These are phyloP conservation scores for Drosophila quinaria DNA, from an alignment of 2,888 invertebrate species.

Conservation along the genomic window DNA sequence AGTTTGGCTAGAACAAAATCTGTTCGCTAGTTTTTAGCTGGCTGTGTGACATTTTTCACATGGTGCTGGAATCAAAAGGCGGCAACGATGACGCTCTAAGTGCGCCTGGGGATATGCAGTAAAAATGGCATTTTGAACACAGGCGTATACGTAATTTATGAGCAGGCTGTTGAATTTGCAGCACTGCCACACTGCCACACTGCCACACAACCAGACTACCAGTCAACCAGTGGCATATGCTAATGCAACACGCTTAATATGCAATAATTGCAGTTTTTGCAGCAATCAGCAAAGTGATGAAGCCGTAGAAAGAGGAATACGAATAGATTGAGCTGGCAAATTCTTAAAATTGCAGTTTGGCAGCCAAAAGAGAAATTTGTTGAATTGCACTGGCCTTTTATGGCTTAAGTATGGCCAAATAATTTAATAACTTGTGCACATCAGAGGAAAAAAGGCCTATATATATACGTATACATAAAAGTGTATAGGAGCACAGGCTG, in stretches of 20 bases:
- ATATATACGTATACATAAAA: neutral
- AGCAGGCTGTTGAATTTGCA: conserved; percentile 50
- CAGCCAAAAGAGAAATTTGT: conserved; percentile 9
- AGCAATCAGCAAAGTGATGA: conserved; percentile 48
- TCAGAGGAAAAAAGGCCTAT: conserved; percentile 4
- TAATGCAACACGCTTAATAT: conserved; percentile 61
- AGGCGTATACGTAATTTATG: conserved; percentile 53
- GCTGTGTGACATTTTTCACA: conserved; percentile 38
- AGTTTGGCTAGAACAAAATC: neutral
- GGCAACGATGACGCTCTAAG: conserved; percentile 44
- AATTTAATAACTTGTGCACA: conserved; percentile 58
- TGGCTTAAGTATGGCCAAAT: conserved; percentile 37
- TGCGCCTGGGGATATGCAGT: conserved; percentile 75
- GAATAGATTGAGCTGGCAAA: neutral
- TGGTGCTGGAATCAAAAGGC: conserved; percentile 49
- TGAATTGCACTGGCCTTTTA: conserved; percentile 29
- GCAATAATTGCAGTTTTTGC: conserved; percentile 65
- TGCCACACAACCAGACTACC: neutral
- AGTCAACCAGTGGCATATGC: conserved; percentile 33
- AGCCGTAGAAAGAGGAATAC: neutral
- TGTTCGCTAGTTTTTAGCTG: conserved; percentile 23
- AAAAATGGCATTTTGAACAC: conserved; percentile 66
- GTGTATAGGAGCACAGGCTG: neutral
- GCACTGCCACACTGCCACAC: conserved; percentile 2
- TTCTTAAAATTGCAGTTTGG: conserved; percentile 29